These are phyloP conservation scores for Agrochola circellaris DNA, from an alignment of 2,888 invertebrate species.

Conservation along the genomic window DNA sequence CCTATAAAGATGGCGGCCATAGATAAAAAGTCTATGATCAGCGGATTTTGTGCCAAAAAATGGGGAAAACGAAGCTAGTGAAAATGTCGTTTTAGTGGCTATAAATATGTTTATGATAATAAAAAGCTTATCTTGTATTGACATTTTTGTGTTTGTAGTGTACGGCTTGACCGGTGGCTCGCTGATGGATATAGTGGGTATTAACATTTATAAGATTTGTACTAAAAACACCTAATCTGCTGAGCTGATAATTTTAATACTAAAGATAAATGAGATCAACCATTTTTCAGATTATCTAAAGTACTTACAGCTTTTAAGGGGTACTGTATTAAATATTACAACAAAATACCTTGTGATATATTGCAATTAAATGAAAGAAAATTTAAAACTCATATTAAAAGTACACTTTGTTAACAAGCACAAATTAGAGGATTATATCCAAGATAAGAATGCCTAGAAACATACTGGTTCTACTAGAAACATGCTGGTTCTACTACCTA, in stretches of 20 bases:
- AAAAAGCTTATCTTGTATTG: constrained; percentile 60
- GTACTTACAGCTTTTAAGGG: no score
- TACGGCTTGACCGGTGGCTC: constrained; percentile 40
- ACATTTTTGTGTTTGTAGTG: constrained; percentile 28
- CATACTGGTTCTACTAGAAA: no score
- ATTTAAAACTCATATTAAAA: no score
- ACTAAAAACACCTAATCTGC: not conserved
- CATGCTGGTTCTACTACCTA: no score
- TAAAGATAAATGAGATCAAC: no score
- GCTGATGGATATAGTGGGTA: not conserved
- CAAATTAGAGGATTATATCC: no score
- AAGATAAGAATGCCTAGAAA: no score
- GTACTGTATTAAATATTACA: no score
- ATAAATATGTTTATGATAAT: constrained; percentile 63
- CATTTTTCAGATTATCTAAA: no score
- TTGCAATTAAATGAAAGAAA: no score
- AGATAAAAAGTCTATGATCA: constrained; percentile 60
- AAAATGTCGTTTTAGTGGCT: constrained; percentile 54
- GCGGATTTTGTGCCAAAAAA: constrained; percentile 60
- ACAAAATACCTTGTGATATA: no score
- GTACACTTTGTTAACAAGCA: no score
- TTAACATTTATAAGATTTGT: not conserved
- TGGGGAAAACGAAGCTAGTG: constrained; percentile 35
- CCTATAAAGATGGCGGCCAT: constrained; percentile 60
- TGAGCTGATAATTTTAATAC: not conserved